Base-by-base conservation (phyloP, 2,888 invertebrate species). In the Epinotia brunnichana region DNA sequence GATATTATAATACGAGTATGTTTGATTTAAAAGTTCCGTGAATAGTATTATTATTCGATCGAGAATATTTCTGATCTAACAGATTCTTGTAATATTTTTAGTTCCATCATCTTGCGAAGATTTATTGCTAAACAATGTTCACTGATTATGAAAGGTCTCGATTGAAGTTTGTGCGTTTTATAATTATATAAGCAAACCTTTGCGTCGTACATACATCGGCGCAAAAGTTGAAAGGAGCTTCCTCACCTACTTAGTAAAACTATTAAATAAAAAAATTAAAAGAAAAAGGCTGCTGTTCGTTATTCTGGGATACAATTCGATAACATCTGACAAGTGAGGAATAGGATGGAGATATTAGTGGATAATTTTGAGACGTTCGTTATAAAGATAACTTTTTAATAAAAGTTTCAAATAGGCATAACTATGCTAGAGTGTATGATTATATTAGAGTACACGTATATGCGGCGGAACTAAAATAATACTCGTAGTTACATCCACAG, bases 61-160 rank as follows among this genome's bases (percentile, higher is more conserved):
- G 41, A 44, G 41, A 11, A 15, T 44, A 44, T 15, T 44, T 44
- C 15, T 15, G 15, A 44, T 44, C 29, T 29, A 44, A 61, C 41
- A 9, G 35, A 56, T 70, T 29, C 41, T 15, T 10, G 54, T 48
- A 35, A 56, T 39, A 62, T 62, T 62, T 68, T 68, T 59, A 67
- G 35, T 13, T 39, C 5, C 48, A 51, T 68, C 41, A 60, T 61
- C 19, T 19, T 11, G 17, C 19, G 35, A 19, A 48, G 54, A 67
- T 44, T 66, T 29, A 66, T 11, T 56, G 54, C 35, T 61, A 67
- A 72, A 67, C 67, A 61, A 35, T 61, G n/a, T 60, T 29, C 53
- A 24, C 41, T 70, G 70, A 66, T 70, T 71, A 67, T 67, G 66
- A 48, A 60, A 61, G 54, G 48, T 67, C 44, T 66, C 15, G 71